A percentile compares a stretch with the other conserved stretches of the same genome.
Conservation (phyloP, 2,113 vertebrate species). For the Nibea coibor region DNA sequence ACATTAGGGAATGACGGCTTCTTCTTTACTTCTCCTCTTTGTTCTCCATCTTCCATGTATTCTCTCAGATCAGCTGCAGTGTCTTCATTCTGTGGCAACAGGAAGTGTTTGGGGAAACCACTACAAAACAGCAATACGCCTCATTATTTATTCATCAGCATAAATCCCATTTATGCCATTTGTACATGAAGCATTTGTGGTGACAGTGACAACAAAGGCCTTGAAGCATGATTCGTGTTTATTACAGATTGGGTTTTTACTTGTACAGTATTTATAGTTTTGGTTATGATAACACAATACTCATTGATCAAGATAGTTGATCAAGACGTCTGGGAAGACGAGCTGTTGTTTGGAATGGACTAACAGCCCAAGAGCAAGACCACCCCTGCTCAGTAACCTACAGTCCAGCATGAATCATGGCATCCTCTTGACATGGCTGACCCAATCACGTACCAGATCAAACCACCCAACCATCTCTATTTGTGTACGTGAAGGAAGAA, state of each 20-base stretch:
- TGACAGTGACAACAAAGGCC: neutral
- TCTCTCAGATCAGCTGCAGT: neutral
- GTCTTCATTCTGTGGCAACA: neutral
- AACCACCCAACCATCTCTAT: neutral
- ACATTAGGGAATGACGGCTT: no score
- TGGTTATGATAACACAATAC: neutral
- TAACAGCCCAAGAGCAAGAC: neutral
- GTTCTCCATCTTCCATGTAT: neutral
- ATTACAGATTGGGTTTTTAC: neutral
- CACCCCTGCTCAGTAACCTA: neutral
- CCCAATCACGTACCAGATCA: neutral
- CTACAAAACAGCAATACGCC: neutral
- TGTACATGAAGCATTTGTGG: neutral
- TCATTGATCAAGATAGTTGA: neutral
- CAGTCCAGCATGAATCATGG: neutral
- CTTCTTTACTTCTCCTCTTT: neutral
- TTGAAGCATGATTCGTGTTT: neutral
- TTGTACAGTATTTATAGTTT: neutral
- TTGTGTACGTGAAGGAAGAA: neutral
- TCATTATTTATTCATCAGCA: constrained; percentile 8
- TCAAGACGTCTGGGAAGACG: neutral
- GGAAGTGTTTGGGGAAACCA: constrained; percentile 1
- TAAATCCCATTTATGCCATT: neutral
- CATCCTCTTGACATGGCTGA: neutral
- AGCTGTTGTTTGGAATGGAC: neutral